Base-by-base conservation (phyloP, 2,797 vertebrate species). In the Arvicola amphibius region DNA sequence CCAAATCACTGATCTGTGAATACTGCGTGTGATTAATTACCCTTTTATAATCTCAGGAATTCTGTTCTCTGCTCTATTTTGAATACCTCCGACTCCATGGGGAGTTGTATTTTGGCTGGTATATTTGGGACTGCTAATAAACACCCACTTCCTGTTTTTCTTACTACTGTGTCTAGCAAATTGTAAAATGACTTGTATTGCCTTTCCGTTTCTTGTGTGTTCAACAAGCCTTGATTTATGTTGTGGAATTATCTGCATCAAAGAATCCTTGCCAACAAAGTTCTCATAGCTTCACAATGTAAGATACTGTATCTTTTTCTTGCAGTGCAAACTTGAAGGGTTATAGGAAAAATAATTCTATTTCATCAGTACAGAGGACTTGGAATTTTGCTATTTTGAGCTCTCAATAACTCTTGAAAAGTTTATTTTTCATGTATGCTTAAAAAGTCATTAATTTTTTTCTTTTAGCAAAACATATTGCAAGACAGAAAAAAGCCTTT, bases 131-230 rank as follows among this genome's bases (percentile, higher is more conserved):
- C 97, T 97, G 97, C 98, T 98, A 98, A 98, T 98, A 98, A 98
- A 98, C 98, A 98, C 97, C 97, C 98, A 98, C 98, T 99, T 99
- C 98, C 98, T 99, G 98, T 98, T 98, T 98, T 98, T 98, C 98
- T 98, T 98, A 98, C 98, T 99, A 98, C 98, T 94, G 98, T 98
- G 98, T 98, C 81, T 98, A 98, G 97, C 97, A 98, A 98, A 98
- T 98, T 97, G 96, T 98, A 97, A 98, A 98, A 98, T 98, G 96
- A 95, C 97, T 98, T 84, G 88, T 98, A 97, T 98, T 96, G 97
- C 96, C 96, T 97, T 96, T 98, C 98, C 97, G 97, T 94, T 96
- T 67, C 93, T 96, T 80, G 95, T 96, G 97, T 94, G 73, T 83
- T 97, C 32, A 77, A 84, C 97, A 95, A 96, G 97, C 92, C 90